phyloP scores from a whole-genome alignment of 1,140 invertebrate genomes.

The Drosophila ironensis region DNA sequence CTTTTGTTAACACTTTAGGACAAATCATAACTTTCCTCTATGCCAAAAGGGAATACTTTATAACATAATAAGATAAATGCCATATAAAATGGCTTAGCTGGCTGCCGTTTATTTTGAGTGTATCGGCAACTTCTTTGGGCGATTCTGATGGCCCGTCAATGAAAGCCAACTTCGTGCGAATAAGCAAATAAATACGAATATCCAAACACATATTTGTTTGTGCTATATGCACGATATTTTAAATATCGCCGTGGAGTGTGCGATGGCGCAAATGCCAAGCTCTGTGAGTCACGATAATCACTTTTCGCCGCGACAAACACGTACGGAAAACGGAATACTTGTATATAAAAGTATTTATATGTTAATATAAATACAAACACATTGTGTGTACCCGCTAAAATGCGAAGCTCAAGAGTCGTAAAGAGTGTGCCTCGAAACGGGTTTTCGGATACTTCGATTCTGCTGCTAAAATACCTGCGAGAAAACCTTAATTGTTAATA shows the following conservation, averaged over 20 bases:
- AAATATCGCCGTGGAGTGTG: slow-evolving; percentile 55
- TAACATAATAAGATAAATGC: too few relatives aligned
- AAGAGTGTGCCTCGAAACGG: slow-evolving; percentile 40
- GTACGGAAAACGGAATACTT: slow-evolving; percentile 36
- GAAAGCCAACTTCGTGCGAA: slow-evolving; percentile 49
- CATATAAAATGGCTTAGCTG: too few relatives aligned
- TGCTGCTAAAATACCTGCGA: slow-evolving; percentile 31
- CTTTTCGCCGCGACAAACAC: slow-evolving; percentile 64
- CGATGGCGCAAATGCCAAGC: slow-evolving; percentile 73
- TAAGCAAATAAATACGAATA: slow-evolving; percentile 43
- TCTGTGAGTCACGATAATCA: slow-evolving; percentile 77
- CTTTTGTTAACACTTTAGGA: background rate
- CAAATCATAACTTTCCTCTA: too few relatives aligned
- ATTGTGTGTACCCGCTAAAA: slow-evolving; percentile 33
- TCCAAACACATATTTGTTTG: background rate
- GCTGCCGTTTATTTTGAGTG: slow-evolving; percentile 5
- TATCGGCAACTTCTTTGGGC: slow-evolving; percentile 3
- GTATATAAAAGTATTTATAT: slow-evolving; percentile 40
- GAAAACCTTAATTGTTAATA: slow-evolving; percentile 57
- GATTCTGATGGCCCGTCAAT: slow-evolving; percentile 27
- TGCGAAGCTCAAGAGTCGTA: slow-evolving; percentile 23
- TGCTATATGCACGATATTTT: slow-evolving; percentile 33
- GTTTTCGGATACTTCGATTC: slow-evolving; percentile 42
- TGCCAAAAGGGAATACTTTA: too few relatives aligned
- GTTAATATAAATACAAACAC: slow-evolving; percentile 35